These are phyloP conservation scores for Meloidogyne floridensis DNA, from an alignment of 1,140 invertebrate genomes.

Conservation along the genomic window DNA sequence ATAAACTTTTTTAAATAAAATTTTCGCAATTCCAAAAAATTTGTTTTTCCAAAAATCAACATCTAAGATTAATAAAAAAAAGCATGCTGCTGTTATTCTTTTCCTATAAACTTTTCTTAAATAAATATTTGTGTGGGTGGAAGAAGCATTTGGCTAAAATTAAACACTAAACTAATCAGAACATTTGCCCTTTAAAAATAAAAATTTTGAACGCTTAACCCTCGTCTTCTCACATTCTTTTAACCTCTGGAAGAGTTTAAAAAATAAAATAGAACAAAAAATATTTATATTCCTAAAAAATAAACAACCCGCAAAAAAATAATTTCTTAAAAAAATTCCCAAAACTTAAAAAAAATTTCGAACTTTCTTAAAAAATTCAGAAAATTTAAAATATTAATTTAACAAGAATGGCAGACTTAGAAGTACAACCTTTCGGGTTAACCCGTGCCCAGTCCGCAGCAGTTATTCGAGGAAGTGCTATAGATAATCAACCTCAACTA, in stretches of 20 bases:
- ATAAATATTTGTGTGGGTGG: neutral
- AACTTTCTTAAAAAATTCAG: neutral
- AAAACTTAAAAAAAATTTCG: neutral
- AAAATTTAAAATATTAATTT: neutral
- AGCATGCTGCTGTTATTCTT: too few species aligned
- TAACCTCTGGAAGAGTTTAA: neutral
- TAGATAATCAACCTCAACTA: conserved; percentile 32
- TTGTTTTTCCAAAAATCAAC: too few species aligned
- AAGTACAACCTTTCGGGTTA: conserved; percentile 22
- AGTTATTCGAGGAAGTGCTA: conserved; percentile 34
- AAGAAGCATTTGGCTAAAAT: neutral
- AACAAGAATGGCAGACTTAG: conserved; percentile 15
- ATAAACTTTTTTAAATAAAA: too few species aligned
- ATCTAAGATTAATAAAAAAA: too few species aligned
- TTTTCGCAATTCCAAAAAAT: too few species aligned
- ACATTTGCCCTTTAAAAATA: neutral
- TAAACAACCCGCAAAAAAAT: neutral
- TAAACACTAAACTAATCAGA: neutral
- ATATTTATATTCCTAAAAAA: neutral
- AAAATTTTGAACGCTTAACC: neutral
- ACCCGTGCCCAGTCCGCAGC: conserved; percentile 41
- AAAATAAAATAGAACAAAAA: neutral
- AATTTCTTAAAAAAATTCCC: too few species aligned
- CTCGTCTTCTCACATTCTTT: neutral
- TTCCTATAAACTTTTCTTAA: neutral